Conservation (phyloP, 2,888 invertebrate species). For the Polia nebulosa region DNA sequence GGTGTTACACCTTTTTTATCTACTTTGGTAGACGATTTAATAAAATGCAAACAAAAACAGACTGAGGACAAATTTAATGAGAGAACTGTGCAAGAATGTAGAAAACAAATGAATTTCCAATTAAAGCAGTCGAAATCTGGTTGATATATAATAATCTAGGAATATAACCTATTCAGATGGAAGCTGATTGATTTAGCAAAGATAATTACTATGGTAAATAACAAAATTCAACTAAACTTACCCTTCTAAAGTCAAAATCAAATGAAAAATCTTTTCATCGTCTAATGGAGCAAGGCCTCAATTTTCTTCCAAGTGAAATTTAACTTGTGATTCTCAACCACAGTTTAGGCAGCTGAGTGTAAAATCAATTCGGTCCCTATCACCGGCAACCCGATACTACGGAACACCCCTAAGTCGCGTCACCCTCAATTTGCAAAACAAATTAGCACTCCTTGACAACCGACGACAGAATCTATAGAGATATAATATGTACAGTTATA, state of each 20-base stretch:
- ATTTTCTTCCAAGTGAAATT: conserved; percentile 29
- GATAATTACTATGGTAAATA: not conserved
- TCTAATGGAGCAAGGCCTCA: conserved; percentile 22
- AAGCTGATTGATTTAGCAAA: not conserved
- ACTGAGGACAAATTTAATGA: too few relatives aligned
- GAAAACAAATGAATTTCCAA: too few relatives aligned
- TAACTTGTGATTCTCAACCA: conserved; percentile 48
- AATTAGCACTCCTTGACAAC: conserved; percentile 85
- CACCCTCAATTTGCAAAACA: conserved; percentile 89
- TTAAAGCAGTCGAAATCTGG: too few relatives aligned
- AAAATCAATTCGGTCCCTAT: conserved; percentile 67
- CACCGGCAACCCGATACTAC: conserved; percentile 65
- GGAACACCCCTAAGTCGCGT: conserved; percentile 69
- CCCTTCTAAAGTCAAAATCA: not conserved
- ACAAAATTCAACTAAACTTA: not conserved
- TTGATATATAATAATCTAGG: too few relatives aligned
- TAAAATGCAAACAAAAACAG: too few relatives aligned
- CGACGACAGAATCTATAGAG: conserved; percentile 54
- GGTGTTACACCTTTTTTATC: too few relatives aligned
- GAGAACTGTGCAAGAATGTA: too few relatives aligned
- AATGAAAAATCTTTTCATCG: not conserved
- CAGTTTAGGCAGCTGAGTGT: conserved; percentile 59
- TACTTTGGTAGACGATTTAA: too few relatives aligned
- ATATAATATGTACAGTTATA: not conserved
- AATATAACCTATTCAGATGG: too few relatives aligned